Evolutionary conservation across 1,140 invertebrate species (phyloP), one percentile per base, ranked within the genome.

Genomic region (Diploscapter pachys): DNA sequence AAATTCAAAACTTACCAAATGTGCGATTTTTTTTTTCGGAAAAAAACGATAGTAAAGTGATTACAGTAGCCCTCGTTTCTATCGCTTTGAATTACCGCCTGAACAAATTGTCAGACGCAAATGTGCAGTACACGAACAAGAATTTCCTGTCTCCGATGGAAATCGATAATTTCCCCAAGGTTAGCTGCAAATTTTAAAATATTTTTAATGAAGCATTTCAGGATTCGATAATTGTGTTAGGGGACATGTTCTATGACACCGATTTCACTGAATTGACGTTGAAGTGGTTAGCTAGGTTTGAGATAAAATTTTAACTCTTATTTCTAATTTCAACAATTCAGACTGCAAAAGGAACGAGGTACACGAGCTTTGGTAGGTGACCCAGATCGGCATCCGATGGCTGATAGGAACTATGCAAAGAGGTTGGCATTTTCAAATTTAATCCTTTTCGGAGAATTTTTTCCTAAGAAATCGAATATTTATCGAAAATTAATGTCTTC

Each of bases 241-340:
- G 75, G 3, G 75, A 76, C 50, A 76, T 76, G 75, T 76, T 76
- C 53, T 76, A 76, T 55, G 75, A 76, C 66, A 66, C 65, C 3
- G 69, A 76, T 49, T 76, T 76, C 50, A 71, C 75, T 5, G 72
- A 73, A 13, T 13, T 54, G 3, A 52, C 72, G 4, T 76, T 76
- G 51, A n/a, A 52, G 9, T 76, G 75, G 70, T 51, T 76, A 48
- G 68, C 71, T 62, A 71, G 59, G 75, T 76, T 4, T n/a, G 48
- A 31, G 5, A 56, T n/a, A 5, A 5, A 48, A 59, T 48, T 4
- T 53, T 64, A 3, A 3, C 31, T 13, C 9, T 13, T 64, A 13
- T 66, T 31, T 31, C 31, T 31, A 31, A 31, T 31, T 31, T 31
- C 31, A 31, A 31, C 31, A 31, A 31, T 31, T 31, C 31, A 73